Evolutionary conservation across 2,113 vertebrate species (phyloP), one percentile per base, ranked within the genome.

Genomic region (Macquaria ambigua): DNA sequence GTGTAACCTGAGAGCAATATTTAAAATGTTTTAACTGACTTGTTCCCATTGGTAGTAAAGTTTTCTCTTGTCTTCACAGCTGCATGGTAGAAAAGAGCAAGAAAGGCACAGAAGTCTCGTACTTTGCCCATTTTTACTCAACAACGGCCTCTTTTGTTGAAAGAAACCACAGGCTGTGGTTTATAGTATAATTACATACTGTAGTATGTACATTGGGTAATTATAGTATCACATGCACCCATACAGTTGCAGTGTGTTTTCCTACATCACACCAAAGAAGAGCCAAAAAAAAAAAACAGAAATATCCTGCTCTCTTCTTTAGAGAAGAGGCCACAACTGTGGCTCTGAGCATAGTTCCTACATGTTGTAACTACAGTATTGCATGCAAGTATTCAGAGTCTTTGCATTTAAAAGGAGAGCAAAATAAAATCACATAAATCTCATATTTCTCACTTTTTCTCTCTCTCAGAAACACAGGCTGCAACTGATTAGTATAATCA

Each of bases 181-280:
- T 83, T 68, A 74, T 21, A 20, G 70, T 67, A 61, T 89, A 90
- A 91, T 91, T 77, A 89, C 77, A 85, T 23, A 66, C 81, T 81
- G 62, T 23, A 53, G 58, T 62, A n/a, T 81, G 82, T 89, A 85
- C 81, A 74, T 92, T 48, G 18, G 5, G 79, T 92, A 89, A 93
- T 91, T 92, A 91, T 62, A 86, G 87, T 87, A 90, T 90, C 80
- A 53, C 84, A 86, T 91, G 84, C 37, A 70, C 41, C 12, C 77
- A 50, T 74, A 10, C 76, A 50, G 79, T 62, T 61, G 55, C 79
- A 58, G 55, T 23, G 34, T 79, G 82, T 90, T 93, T 91, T 82
- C 76, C 72, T 72, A 56, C 82, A 74, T 76, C 14, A 4, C 16
- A 25, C 70, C 53, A 71, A 46, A 70, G 69, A 71, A 4, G 81